Base-by-base conservation (phyloP, 2,797 vertebrate species). In the Apogon hyalosoma region DNA sequence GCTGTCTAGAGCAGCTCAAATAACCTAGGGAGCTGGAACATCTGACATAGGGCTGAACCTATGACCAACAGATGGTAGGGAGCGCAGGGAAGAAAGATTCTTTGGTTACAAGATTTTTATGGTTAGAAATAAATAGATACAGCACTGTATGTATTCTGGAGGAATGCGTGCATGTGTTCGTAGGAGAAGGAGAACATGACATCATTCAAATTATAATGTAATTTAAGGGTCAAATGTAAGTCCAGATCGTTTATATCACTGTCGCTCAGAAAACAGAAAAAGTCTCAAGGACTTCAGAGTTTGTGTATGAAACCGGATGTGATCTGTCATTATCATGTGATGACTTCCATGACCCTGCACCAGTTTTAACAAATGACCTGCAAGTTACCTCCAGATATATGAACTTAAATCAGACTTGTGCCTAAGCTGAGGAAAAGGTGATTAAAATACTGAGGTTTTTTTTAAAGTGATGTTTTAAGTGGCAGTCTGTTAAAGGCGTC, bases 41-140 rank as follows among this genome's bases (percentile, higher is more conserved):
- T 90, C 86, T 88, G 87, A 90, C 84, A 77, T 61, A 72, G 58
- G 67, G 45, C 83, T 79, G 80, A 90, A 83, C 84, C 75, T 83
- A 77, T 84, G 86, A 88, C 77, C 73, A 85, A 70, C 68, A 82
- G 76, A 79, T 82, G 72, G 64, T 68, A 12, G 59, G 9, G 33
- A 57, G 57, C 48, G 13, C 15, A n/a, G 57, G 18, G 31, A 31
- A 80, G 67, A 70, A 62, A 57, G 41, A 50, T 56, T 49, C 15
- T 77, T 75, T 61, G 57, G 48, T 67, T 63, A 6, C 45, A 65
- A n/a, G n/a, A 40, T 69, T 63, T 77, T 77, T 61, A 54, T 69
- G 57, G 38, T 46, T 58, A 9, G 38, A 54, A 24, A 56, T 57
- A 52, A 45, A 33, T 19, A 43, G 47, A 13, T 19, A 12, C 43